Base-by-base conservation (phyloP, 2,113 vertebrate species). In the Centrocercus urophasianus region DNA sequence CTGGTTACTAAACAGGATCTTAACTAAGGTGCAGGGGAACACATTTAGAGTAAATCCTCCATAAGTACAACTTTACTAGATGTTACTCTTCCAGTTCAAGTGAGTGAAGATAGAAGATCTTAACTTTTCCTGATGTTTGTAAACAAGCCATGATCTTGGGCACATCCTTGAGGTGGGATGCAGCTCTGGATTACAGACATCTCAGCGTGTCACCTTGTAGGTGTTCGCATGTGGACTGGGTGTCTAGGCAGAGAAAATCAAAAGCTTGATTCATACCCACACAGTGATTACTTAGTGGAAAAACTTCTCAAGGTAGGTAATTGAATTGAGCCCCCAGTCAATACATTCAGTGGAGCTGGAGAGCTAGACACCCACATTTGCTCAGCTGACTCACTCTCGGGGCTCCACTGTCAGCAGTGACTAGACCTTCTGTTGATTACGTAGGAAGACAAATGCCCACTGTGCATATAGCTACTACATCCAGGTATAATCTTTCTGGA, bases 191-290 rank as follows among this genome's bases (percentile, higher is more conserved):
- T 13, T 92, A 73, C 86, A 90, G 90, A 92, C 83, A 75, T 76
- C 65, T 90, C 90, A 75, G 1, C 30, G 47, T 90, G 83, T 88
- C 3, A 3, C 50, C 50, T 2, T 5, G 76, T 93, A 92, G 90
- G 92, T 93, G 88, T 94, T 90, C 93, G 79, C 64, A 71, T 81
- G 83, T 74, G 92, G 90, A 91, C 79, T 77, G 80, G 25, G 57
- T 96, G 93, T 96, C 93, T 94, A 90, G 92, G 90, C 88, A 92
- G 93, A 93, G 86, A 88, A 95, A 96, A 93, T 81, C 80, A 92
- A 83, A 86, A 88, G 65, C 61, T 93, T 90, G 69, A 90, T 69
- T 95, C 69, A 56, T 75, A 69, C 93, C 90, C 86, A 95, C 83
- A 32, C 83, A 92, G 32, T 70, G 69, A 67, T 94, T 93, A 93